Base-by-base conservation (phyloP, 2,888 invertebrate species). In the Hoplodrina ambigua region DNA sequence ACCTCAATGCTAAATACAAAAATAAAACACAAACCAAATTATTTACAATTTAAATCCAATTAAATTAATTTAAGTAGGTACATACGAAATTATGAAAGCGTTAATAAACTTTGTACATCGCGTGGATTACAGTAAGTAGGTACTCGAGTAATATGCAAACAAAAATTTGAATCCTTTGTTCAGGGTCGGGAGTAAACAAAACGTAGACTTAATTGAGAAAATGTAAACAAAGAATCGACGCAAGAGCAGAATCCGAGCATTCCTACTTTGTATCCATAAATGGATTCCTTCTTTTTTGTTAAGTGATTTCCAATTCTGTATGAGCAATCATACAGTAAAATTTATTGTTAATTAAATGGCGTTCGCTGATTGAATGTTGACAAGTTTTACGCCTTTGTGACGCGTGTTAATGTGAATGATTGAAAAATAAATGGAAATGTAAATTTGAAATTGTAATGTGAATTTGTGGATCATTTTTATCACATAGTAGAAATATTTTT, bases 131-230 rank as follows among this genome's bases (percentile, higher is more conserved):
- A 67, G 8, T 30, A 58, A 44, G 10, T 37, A 37, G 15, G 44
- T 13, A 75, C 62, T 66, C 67, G 60, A 80, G 74, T 80, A 80
- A 67, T 82, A 84, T 80, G 89, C 87, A 94, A 94, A 93, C 92
- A 92, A 90, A 90, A 90, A 90, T 89, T 89, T 86, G 87, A 89
- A 92, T 91, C 89, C 88, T 88, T 89, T 89, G 88, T 91, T 87
- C 87, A 75, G 85, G 86, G 85, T 86, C 85, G 83, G 83, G 85
- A 75, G 90, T 90, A 94, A 94, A 94, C 93, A 94, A 90, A 92
- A 93, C 92, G 91, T 91, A 93, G 92, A 92, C 93, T 95, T 94
- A 94, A 95, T 94, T 94, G 94, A 93, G 92, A 94, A 93, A 91
- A 92, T 90, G 91, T 89, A 94, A 95, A 95, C 93, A 94, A 93